Base-by-base conservation (phyloP, 2,888 invertebrate species). In the Dryadula phaetusa region DNA sequence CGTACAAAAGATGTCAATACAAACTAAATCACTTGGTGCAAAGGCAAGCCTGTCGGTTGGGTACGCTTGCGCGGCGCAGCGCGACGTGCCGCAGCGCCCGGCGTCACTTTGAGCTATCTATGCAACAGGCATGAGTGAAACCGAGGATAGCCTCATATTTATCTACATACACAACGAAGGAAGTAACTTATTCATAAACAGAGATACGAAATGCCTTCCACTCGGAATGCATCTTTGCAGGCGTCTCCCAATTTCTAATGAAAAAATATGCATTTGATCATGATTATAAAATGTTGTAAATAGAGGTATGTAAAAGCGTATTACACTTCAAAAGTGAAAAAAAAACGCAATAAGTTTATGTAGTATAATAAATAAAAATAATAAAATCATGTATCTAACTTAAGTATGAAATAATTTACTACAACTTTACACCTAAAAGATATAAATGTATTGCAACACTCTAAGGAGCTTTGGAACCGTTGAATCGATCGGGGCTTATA, bases 11-110 rank as follows among this genome's bases (percentile, higher is more conserved):
- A 92, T 91, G 91, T 89, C 85, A 84, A 88, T 92, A 92, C 87
- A 87, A 92, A 92, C 92, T 92, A 92, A 93, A 92, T 92, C 92
- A 93, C 93, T 92, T 92, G 91, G 92, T 92, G 93, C 92, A 89
- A 92, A 90, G 92, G 92, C 92, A 92, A 92, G 92, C 90, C 91
- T 88, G 87, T 86, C 88, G 90, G 87, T 88, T 77, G 82, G 83
- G 83, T 80, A 77, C 76, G 82, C 79, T 79, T 80, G 79, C 76
- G 78, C 73, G n/a, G n/a, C n/a, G n/a, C n/a, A 32, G 7, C 7
- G 32, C 32, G 32, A 12, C 37, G 37, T 12, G 37, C 12, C 37
- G 37, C 37, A 37, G 70, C 77, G 70, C 76, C 75, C 78, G 73
- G 63, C 52, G 52, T 77, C 82, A 81, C 80, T 79, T 83, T 79